Evolutionary conservation across 2,888 invertebrate genomes (phyloP).

Genomic region (Drosophila algonquin): DNA sequence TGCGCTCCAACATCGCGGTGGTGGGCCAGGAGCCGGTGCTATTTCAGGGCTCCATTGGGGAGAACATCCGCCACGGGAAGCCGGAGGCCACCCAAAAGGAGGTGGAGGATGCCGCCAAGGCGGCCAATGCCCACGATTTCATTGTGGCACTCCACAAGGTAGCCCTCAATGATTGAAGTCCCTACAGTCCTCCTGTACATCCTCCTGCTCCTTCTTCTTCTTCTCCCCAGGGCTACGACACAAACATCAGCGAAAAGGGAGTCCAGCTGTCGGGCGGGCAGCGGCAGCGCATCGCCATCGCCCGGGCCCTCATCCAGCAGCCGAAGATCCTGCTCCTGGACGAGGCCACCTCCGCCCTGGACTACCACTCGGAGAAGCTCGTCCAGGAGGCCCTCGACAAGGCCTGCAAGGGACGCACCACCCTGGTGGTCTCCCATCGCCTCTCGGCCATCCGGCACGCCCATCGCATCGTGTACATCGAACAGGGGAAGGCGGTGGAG

Average conservation of each 20-base stretch:
- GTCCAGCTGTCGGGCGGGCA: conserved; percentile 92
- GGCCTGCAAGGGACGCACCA: conserved; percentile 90
- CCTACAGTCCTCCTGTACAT: too few relatives aligned
- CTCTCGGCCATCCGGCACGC: conserved; percentile 89
- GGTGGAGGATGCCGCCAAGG: conserved; percentile 88
- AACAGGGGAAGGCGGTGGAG: conserved; percentile 89
- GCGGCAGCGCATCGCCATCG: conserved; percentile 91
- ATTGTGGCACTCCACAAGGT: conserved; percentile 89
- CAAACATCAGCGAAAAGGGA: conserved; percentile 90
- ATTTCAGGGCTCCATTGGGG: conserved; percentile 90
- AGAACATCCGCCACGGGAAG: conserved; percentile 89
- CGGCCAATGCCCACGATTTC: conserved; percentile 90
- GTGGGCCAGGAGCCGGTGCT: conserved; percentile 95
- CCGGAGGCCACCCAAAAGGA: conserved; percentile 88
- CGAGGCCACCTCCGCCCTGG: conserved; percentile 93
- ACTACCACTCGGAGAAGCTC: conserved; percentile 90
- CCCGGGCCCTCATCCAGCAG: conserved; percentile 89
- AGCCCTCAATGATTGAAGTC: conserved; percentile 14
- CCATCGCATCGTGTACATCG: conserved; percentile 88
- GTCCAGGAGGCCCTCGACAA: conserved; percentile 92
- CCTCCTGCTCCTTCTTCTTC: background rate
- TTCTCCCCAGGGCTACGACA: conserved; percentile 90
- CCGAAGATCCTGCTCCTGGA: conserved; percentile 90
- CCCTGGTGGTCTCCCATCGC: conserved; percentile 90
- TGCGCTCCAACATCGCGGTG: conserved; percentile 90